Conservation (phyloP, 53 echinoderm and acorn worm genomes). For the Apostichopus leukothele region DNA sequence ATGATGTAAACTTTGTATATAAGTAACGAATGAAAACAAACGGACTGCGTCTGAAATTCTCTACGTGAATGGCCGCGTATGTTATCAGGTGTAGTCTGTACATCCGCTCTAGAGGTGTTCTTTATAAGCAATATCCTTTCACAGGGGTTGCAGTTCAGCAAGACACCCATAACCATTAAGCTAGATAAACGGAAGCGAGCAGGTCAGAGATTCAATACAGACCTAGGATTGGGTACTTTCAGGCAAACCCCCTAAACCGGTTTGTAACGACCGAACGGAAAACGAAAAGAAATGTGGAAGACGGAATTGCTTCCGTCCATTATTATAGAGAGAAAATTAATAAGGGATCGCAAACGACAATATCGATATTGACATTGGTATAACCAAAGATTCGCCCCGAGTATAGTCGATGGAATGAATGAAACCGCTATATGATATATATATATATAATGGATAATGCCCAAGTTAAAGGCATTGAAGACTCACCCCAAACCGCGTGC, state of each 20-base stretch:
- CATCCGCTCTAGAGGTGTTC: background rate
- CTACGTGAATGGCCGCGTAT: background rate
- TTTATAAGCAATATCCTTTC: conserved; percentile 30
- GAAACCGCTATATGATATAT: background rate
- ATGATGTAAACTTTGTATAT: no score
- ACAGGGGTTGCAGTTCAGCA: conserved; percentile 10
- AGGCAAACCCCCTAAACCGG: background rate
- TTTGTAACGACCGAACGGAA: background rate
- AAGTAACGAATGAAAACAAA: background rate
- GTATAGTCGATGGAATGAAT: background rate
- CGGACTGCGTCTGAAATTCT: background rate
- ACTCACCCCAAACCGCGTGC: no score
- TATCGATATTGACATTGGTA: background rate
- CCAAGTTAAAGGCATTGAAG: no score
- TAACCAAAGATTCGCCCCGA: no score
- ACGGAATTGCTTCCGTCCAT: background rate
- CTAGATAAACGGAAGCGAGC: background rate
- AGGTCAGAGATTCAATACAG: background rate
- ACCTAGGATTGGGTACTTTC: background rate
- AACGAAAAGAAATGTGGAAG: background rate
- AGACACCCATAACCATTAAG: background rate
- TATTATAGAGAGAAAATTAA: background rate
- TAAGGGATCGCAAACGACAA: background rate
- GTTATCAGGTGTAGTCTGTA: conserved; percentile 20
- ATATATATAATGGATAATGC: no score